Percentiles rank a stretch among this genome's conserved stretches.
These are phyloP conservation scores for Caenorhabditis sp. DNA, from an alignment of 2,888 invertebrate genomes.

Conservation along the genomic window DNA sequence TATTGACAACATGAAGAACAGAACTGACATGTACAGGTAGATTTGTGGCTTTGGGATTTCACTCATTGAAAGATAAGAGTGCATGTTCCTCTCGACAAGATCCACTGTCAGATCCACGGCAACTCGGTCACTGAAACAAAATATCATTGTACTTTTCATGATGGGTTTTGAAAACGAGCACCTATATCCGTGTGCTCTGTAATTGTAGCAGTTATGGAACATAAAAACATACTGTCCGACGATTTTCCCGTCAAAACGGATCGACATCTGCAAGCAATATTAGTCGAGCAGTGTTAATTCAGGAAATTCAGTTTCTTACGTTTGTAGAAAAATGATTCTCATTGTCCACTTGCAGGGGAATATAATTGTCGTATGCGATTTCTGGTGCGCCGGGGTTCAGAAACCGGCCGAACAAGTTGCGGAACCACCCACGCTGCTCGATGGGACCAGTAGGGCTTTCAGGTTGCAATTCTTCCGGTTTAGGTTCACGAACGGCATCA, in stretches of 20 bases:
- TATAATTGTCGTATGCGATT: slow-evolving; percentile 66
- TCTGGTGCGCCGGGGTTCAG: slow-evolving; percentile 59
- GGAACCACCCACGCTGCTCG: slow-evolving; percentile 63
- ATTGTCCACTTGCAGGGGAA: slow-evolving; percentile 62
- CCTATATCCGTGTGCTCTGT: slow-evolving; percentile 80
- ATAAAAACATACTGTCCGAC: slow-evolving; percentile 96
- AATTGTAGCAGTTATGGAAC: slow-evolving; percentile 92
- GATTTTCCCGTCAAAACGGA: slow-evolving; percentile 78
- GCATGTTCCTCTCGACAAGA: slow-evolving; percentile 91
- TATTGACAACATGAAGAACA: slow-evolving; percentile 92
- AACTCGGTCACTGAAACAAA: slow-evolving; percentile 76
- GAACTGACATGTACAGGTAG: slow-evolving; percentile 93
- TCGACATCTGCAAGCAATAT: slow-evolving; percentile 76
- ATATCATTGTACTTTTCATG: not conserved
- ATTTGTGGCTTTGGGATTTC: slow-evolving; percentile 96
- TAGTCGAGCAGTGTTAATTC: not conserved
- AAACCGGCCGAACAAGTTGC: slow-evolving; percentile 64
- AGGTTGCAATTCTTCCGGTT: slow-evolving; percentile 59
- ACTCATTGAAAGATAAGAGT: slow-evolving; percentile 85
- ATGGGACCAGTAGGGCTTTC: slow-evolving; percentile 29
- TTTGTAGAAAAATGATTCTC: slow-evolving; percentile 66
- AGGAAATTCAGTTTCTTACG: slow-evolving; percentile 36
- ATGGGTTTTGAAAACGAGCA: slow-evolving; percentile 19
- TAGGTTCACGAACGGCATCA: slow-evolving; percentile 53
- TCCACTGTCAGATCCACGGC: slow-evolving; percentile 85